These are phyloP conservation scores for Liodrosophila aerea DNA, from an alignment of 2,888 invertebrate species.

Conservation along the genomic window DNA sequence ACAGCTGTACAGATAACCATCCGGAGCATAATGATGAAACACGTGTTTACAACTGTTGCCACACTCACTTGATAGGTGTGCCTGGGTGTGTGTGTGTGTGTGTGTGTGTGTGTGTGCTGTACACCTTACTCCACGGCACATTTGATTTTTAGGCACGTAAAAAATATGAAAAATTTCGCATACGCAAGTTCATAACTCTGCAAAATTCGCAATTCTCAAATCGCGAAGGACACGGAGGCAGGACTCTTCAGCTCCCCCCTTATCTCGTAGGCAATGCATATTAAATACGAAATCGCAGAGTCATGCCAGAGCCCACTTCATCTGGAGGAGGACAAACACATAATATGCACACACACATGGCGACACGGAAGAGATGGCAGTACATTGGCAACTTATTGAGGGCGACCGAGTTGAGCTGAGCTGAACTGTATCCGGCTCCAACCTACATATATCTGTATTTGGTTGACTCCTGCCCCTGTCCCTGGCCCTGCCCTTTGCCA, in stretches of 20 bases:
- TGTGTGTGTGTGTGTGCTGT: too few species aligned
- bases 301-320: constrained; percentile 36
- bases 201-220: constrained; percentile 34
- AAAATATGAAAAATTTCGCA: constrained; percentile 71
- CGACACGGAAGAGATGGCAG: constrained; percentile 18
- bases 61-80: too few species aligned
- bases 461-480: background rate
- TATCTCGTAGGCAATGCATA: constrained; percentile 66
- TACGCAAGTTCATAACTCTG: constrained; percentile 63
- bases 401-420: constrained; percentile 10
- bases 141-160: constrained; percentile 66
- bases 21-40: constrained; percentile 42
- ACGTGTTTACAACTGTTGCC: constrained; percentile 53
- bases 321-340: constrained; percentile 21
- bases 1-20: constrained; percentile 12
- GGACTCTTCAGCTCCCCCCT: constrained; percentile 1
- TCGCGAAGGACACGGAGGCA: constrained; percentile 17
- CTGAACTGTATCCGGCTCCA: background rate
- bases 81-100: too few species aligned
- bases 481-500: constrained; percentile 3
- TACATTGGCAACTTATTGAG: constrained; percentile 51
- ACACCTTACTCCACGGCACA: constrained; percentile 36
- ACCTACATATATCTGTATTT: too few species aligned
- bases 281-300: constrained; percentile 55
- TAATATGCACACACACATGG: constrained; percentile 4